Percentiles rank a stretch among this genome's conserved stretches.
Conservation (phyloP, 1,140 invertebrate genomes). For the Nixonia krombeini region DNA sequence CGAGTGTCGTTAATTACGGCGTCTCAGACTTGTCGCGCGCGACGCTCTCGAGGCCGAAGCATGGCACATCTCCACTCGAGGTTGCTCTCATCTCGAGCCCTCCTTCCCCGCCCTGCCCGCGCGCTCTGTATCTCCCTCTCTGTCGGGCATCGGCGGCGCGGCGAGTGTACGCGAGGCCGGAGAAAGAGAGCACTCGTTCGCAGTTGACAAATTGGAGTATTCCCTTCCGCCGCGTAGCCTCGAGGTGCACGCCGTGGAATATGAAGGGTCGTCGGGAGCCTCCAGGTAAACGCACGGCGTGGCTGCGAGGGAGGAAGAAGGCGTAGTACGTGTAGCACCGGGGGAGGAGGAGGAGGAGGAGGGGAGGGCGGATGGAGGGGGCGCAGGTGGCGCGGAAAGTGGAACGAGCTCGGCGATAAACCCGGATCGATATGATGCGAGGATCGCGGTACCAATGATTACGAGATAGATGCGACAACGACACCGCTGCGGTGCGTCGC, state of each 20-base stretch:
- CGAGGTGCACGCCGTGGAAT: slow-evolving; percentile 31
- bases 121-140: slow-evolving; percentile 13
- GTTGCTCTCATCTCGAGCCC: slow-evolving; percentile 15
- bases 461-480: slow-evolving; percentile 7
- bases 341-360: neutral
- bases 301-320: slow-evolving; percentile 20
- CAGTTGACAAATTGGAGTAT: slow-evolving; percentile 60
- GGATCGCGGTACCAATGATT: slow-evolving; percentile 11
- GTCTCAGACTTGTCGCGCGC: slow-evolving; percentile 25
- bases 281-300: slow-evolving; percentile 48
- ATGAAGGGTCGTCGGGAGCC: slow-evolving; percentile 50
- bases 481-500: neutral
- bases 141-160: slow-evolving; percentile 31
- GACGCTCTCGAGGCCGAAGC: slow-evolving; percentile 17
- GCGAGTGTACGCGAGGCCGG: slow-evolving; percentile 35
- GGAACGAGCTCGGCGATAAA: slow-evolving; percentile 11
- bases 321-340: neutral
- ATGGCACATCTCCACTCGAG: slow-evolving; percentile 3
- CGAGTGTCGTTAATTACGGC: slow-evolving; percentile 21
- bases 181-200: slow-evolving; percentile 51
- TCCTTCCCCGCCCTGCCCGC: no score
- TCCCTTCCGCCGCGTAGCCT: slow-evolving; percentile 39
- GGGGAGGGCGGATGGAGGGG: no score
- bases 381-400: slow-evolving; percentile 5
- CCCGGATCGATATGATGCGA: slow-evolving; percentile 14